phyloP scores from a whole-genome alignment of 2,888 invertebrate species.

The Acanthoscelides obtectus region DNA sequence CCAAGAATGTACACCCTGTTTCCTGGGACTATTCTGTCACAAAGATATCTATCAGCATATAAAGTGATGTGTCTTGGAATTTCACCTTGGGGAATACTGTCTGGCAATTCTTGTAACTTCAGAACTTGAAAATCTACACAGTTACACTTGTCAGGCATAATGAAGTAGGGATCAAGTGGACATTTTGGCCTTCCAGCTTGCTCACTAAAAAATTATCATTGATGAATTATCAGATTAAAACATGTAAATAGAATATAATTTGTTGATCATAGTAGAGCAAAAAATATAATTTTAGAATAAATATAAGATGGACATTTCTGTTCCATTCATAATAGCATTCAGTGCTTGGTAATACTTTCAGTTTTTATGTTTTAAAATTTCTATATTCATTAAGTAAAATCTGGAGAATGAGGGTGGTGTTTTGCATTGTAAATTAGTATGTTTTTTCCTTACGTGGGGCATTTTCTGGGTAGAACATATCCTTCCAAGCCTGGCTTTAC shows the following conservation, averaged over 20 bases:
- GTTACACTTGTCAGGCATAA: conserved; percentile 94
- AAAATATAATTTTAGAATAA: no score
- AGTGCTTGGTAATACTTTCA: no score
- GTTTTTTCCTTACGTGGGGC: conserved; percentile 69
- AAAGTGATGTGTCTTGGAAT: conserved; percentile 94
- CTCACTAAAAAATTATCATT: conserved; percentile 56
- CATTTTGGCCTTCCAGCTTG: conserved; percentile 90
- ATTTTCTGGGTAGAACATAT: conserved; percentile 90
- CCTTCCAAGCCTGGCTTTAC: conserved; percentile 96
- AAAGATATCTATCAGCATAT: conserved; percentile 89
- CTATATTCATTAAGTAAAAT: no score
- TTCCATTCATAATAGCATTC: no score
- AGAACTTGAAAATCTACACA: conserved; percentile 97
- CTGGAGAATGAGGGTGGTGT: no score
- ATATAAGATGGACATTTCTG: no score
- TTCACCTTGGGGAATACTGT: conserved; percentile 93
- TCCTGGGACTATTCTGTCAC: conserved; percentile 94
- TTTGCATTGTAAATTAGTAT: conserved; percentile 1
- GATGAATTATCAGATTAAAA: neutral
- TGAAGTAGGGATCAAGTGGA: conserved; percentile 95
- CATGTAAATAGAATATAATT: neutral
- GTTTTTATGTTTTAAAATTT: no score
- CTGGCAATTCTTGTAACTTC: conserved; percentile 96
- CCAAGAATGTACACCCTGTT: conserved; percentile 91
- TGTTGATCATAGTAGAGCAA: no score